Base-by-base conservation (phyloP, 1,140 invertebrate genomes). In the Lordiphosa collinella region DNA sequence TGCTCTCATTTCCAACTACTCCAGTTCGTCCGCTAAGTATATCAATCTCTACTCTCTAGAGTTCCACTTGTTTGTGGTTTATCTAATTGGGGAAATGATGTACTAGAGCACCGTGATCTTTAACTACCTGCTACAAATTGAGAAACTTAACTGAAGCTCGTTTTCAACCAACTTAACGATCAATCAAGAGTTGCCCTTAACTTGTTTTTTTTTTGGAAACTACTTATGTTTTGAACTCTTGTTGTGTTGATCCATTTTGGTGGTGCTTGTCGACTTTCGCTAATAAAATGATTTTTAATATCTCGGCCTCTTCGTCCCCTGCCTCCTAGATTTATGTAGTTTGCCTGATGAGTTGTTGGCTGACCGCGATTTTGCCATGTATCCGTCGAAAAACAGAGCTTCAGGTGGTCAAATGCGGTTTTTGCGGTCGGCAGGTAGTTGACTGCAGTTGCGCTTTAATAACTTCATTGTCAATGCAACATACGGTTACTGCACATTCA, bases 391-490 rank as follows among this genome's bases (percentile, higher is more conserved):
- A 16, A 29, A 56, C 49, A 67, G 58, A 32, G 46, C 63, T 36
- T 46, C 63, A 59, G 64, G 63, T 65, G 52, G 44, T 44, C 57
- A 29, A 56, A 14, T 67, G 62, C 43, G 72, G 72, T 61, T 44
- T 54, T 71, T 71, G 68, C 47, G 68, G 59, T 64, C 53, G 32
- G 32, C 22, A 37, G 14, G 31, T 40, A 64, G 43, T 54, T 32
- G n/a, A 12, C 6, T 48, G 46, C 55, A 65, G 52, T 76, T 84
- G 72, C 78, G 78, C 78, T 78, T 82, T 82, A 82, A 82, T 84
- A 82, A 82, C 78, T 82, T 82, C 72, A 84, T 82, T 82, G 76
- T 82, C 76, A 84, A 78, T 82, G 78, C 78, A 82, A 65, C 75
- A 48, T 56, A 49, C 48, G 35, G n/a, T 25, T 43, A 61, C 50